Base-by-base conservation (phyloP, 2,797 vertebrate species). In the Poeciliopsis infans region DNA sequence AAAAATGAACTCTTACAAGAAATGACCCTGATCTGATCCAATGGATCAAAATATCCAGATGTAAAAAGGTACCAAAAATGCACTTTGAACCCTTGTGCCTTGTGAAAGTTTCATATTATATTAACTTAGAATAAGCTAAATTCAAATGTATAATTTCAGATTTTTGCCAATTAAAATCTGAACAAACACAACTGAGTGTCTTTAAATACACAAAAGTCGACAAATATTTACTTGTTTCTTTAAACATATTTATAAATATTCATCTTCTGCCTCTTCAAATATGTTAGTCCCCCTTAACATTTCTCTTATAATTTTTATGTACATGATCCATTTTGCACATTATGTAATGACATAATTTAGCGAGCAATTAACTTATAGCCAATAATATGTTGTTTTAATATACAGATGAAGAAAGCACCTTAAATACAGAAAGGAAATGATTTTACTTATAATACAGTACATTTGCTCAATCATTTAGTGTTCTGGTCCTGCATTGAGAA, bases 1-100 rank as follows among this genome's bases (percentile, higher is more conserved):
- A 80, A 83, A 74, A 86, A 86, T 80, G 76, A 90, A 79, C 84
- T 71, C 79, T 16, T 41, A 73, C 80, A 8, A 36, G 33, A 68
- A 68, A 39, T 11, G 64, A 18, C 18, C 4, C 64, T 39, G 33
- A 39, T 66, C 16, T 0, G 1, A 66, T 66, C 61, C 12, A 18
- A 3, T 66, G 33, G 33, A 23, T 68, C 64, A 41, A 68, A 23
- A 68, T 41, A 68, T 2, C 7, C 36, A 23, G 10, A 59, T 16
- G 57, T 5, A 28, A 59, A 59, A 31, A 59, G 4, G 12, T 31
- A 68, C 7, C 7, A 68, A 39, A 20, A 39, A 39, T 23, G 8
- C 8, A 68, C 3, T 64, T 36, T 20, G 20, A 31, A 13, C 13
- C 13, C 11, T 64, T 16, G 15, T 61, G 18, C n/a, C 18, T n/a